These are phyloP conservation scores for Melanotaenia pygmaea DNA, from an alignment of 2,797 vertebrate genomes.

Conservation along the genomic window DNA sequence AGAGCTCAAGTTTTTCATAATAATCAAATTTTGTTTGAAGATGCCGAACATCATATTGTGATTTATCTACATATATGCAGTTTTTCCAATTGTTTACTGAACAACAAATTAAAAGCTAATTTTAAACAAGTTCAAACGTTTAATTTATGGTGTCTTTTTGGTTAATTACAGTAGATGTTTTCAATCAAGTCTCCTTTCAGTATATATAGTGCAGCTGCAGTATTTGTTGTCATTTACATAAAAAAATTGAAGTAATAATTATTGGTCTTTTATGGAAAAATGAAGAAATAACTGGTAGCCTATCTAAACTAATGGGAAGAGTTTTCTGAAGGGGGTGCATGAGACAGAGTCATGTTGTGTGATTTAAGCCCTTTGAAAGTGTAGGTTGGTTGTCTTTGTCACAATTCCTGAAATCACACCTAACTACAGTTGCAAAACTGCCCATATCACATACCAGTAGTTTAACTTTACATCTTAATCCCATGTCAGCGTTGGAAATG, in stretches of 20 bases:
- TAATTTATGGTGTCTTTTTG: neutral
- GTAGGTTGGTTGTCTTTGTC: neutral
- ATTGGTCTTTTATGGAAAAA: neutral
- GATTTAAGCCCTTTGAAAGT: neutral
- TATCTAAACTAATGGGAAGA: too few relatives aligned
- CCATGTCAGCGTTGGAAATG: neutral
- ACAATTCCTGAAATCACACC: neutral
- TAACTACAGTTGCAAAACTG: neutral
- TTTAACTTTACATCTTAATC: neutral
- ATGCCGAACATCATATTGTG: neutral
- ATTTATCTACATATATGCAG: neutral
- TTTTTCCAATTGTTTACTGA: neutral
- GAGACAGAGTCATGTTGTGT: neutral
- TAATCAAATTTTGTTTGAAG: neutral
- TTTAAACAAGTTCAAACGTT: neutral
- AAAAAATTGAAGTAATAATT: neutral
- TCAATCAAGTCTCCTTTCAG: neutral
- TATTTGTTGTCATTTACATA: neutral
- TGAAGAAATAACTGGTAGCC: too few relatives aligned
- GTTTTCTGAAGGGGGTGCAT: neutral
- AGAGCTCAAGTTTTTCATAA: too few relatives aligned
- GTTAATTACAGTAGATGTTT: neutral
- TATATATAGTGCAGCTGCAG: neutral
- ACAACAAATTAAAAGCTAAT: neutral
- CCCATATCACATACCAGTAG: conserved; percentile 1